Base-by-base conservation (phyloP, 2,888 invertebrate species). In the Drosophila siamana region DNA sequence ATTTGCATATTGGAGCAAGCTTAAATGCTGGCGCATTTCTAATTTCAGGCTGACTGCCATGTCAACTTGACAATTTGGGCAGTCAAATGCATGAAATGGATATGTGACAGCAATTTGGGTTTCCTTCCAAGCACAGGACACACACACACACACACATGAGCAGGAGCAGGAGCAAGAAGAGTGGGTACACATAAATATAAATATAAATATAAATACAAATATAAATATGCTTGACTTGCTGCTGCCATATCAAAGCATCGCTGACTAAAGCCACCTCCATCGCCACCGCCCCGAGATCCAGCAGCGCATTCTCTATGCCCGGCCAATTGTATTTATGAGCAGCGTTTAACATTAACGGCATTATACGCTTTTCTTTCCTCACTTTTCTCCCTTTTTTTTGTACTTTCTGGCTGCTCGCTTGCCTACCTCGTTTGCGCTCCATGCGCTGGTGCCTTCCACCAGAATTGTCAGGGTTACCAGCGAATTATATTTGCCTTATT, bases 41-140 rank as follows among this genome's bases (percentile, higher is more conserved):
- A 86, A 86, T 81, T 86, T 80, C 78, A 61, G 61, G 19, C 74
- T 59, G 74, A 47, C 60, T 77, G 74, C 66, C 77, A 80, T 78
- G 83, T 87, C 86, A 82, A 70, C 77, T 85, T 85, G 83, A 85
- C 86, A 83, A 87, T 85, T 87, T 85, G 77, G 80, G 65, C 72
- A 87, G 87, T 87, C 85, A 84, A 83, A 73, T 82, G 86, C 84
- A 79, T 69, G 72, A 74, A 69, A 84, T 70, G 71, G 78, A 78
- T 80, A 77, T 76, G 78, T 75, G 74, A 70, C 74, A 74, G 78
- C 78, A 69, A 78, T 73, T 70, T 67, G 61, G 60, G 22, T 24
- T 44, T 33, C 16, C 41, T 46, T 9, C 30, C 26, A 11, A 15
- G 46, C 33, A n/a, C 13, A 38, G 51, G 5, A 41, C 41, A 30